phyloP scores from a whole-genome alignment of 2,113 vertebrate species.

The Perca fluviatilis region DNA sequence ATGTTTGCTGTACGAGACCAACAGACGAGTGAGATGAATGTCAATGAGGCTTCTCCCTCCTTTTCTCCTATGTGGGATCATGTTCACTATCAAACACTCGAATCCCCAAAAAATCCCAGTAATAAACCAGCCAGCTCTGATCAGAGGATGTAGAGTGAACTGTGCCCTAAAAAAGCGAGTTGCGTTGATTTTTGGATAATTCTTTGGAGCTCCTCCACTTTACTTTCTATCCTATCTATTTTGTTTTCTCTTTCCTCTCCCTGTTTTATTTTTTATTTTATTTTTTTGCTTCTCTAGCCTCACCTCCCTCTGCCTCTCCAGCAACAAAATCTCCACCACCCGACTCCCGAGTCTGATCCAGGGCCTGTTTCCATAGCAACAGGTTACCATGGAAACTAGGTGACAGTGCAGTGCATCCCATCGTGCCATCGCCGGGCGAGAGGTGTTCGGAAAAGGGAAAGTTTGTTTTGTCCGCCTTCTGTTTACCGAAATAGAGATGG shows the following conservation, averaged over 20 bases:
- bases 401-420: constrained; percentile 82
- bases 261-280: neutral
- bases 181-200: neutral
- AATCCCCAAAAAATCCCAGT: neutral
- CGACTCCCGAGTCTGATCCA: constrained; percentile 74
- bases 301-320: constrained; percentile 64
- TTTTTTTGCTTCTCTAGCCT: constrained; percentile 40
- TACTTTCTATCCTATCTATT: constrained; percentile 36
- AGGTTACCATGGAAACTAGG: constrained; percentile 87
- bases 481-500: constrained; percentile 31
- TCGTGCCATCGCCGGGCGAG: constrained; percentile 59
- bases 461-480: constrained; percentile 38
- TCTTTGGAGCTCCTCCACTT: constrained; percentile 11
- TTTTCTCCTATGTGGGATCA: neutral
- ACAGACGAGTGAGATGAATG: constrained; percentile 61
- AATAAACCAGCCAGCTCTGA: neutral
- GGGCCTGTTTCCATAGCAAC: constrained; percentile 87
- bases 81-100: constrained; percentile 16
- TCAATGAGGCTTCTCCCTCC: constrained; percentile 46
- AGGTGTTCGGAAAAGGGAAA: constrained; percentile 65
- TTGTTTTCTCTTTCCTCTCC: constrained; percentile 21
- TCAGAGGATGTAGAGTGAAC: neutral
- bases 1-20: constrained; percentile 67
- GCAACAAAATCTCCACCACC: constrained; percentile 64
- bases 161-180: neutral